phyloP scores from a whole-genome alignment of 2,113 vertebrate species.

The Gallinago paraguaiae region DNA sequence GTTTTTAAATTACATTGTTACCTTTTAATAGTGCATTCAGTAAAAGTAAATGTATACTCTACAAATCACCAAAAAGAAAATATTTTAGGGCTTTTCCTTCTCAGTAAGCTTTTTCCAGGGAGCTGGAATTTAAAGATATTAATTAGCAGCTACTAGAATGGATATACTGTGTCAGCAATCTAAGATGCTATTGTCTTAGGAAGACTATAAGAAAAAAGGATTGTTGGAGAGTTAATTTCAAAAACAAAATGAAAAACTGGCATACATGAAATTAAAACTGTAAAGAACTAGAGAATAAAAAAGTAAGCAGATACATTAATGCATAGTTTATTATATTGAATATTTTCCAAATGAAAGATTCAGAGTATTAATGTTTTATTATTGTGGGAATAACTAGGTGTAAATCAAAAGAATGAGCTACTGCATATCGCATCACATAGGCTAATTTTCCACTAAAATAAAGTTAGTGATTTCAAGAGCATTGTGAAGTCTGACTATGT shows the following conservation, averaged over 20 bases:
- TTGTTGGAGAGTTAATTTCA: not conserved
- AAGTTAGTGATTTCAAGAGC: not conserved
- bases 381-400: not conserved
- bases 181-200: not conserved
- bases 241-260: not conserved
- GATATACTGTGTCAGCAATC: not conserved
- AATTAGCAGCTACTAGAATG: not conserved
- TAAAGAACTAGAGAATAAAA: not conserved
- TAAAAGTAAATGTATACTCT: not conserved
- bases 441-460: not conserved
- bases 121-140: not conserved
- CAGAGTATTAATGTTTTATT: conserved; percentile 7
- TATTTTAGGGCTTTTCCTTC: not conserved
- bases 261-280: not conserved
- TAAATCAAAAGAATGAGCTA: conserved; percentile 21
- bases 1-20: not conserved
- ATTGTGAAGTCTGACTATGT: not conserved
- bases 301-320: not conserved
- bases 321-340: not conserved
- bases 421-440: not conserved
- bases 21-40: not conserved
- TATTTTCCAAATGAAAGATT: conserved; percentile 32
- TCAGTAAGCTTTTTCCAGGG: not conserved
- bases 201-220: not conserved
- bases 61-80: not conserved